Evolutionary conservation across 2,888 invertebrate genomes (phyloP), one percentile per base, ranked within the genome.

Genomic region (Dryobotodes eremita): DNA sequence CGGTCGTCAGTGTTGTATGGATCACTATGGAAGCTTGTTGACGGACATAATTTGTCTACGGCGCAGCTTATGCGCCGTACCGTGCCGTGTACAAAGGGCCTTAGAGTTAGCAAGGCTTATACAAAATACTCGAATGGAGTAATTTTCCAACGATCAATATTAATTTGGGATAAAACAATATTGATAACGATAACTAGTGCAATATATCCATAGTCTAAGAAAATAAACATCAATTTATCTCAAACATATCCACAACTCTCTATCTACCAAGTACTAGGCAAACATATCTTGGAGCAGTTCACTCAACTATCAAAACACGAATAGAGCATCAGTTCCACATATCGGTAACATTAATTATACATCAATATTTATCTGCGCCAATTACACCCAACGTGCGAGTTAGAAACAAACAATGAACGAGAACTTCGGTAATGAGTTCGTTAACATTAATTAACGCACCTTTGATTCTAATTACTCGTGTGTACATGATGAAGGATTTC

Each of bases 381-480:
- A 89, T 89, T 88, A 88, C 78, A 77, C 68, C 59, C 75, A 61
- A 71, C 77, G 76, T 86, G 86, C 70, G 83, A 88, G 77, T 87
- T 77, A 76, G 89, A 70, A 85, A 76, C 86, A 86, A 82, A 89
- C 86, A 89, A 84, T 89, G 80, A 84, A 87, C 72, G 69, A 71
- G 71, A 85, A 85, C 69, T 85, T 80, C 75, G 65, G 64, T 87
- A 93, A 93, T 93, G 92, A 92, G 92, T 92, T 92, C 91, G 91
- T 91, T 92, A 91, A 88, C 92, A 90, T 92, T 92, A 91, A 93
- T 93, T 92, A 92, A 92, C 84, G 88, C 89, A 89, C 90, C 91
- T 92, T 88, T 88, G 79, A 86, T 85, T 87, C 84, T 86, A 91
- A 91, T 91, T 90, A 89, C 86, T 86, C 82, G 80, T 85, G 88